These are phyloP conservation scores for Ailuropoda melanoleuca DNA, from an alignment of 2,113 vertebrate genomes.

Conservation along the genomic window DNA sequence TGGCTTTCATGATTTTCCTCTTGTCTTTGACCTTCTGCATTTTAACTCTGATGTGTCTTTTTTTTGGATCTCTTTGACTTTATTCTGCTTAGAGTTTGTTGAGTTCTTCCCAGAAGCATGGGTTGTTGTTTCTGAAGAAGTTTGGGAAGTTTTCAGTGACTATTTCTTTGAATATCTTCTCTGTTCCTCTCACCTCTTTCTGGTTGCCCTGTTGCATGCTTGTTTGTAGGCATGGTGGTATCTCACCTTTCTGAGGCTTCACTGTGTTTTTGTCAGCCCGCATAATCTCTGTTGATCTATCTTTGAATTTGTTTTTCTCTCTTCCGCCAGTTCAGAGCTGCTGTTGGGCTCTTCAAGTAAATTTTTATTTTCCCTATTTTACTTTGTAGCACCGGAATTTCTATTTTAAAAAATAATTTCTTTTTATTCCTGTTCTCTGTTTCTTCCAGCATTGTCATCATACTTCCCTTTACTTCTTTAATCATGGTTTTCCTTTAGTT, in stretches of 20 bases:
- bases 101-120: not conserved
- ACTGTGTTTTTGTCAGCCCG: not conserved
- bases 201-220: no score
- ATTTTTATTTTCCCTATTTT: not conserved
- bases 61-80: not conserved
- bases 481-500: not conserved
- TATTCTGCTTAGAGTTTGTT: no score
- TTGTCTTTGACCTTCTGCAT: not conserved
- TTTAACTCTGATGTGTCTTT: not conserved
- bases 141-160: not conserved
- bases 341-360: not conserved
- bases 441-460: not conserved
- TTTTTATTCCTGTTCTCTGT: not conserved
- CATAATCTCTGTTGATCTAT: accelerated
- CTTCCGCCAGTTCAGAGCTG: not conserved
- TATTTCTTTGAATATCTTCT: not conserved
- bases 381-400: not conserved
- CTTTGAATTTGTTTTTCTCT: not conserved
- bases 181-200: not conserved
- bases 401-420: not conserved
- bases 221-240: not conserved
- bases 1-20: not conserved
- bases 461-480: not conserved
- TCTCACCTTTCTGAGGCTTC: not conserved
- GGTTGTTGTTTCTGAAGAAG: not conserved